Evolutionary conservation across 2,888 invertebrate genomes (phyloP).

Genomic region (Agrochola lota): DNA sequence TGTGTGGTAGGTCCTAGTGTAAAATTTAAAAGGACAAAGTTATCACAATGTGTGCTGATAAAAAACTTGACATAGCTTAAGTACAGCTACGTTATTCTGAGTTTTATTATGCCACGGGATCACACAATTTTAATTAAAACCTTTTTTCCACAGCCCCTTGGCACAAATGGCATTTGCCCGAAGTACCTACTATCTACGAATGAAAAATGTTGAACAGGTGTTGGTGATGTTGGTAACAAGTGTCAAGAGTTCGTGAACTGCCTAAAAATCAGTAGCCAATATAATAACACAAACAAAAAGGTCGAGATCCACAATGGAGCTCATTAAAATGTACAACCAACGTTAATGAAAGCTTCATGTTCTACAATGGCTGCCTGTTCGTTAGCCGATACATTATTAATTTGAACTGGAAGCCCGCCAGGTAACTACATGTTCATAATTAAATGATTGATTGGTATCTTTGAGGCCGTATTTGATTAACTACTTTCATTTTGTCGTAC

Average conservation of each 20-base stretch:
- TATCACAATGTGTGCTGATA: neutral
- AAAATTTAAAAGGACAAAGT: slow-evolving; percentile 3
- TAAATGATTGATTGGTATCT: slow-evolving; percentile 63
- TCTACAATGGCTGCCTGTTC: slow-evolving; percentile 55
- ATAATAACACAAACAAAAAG: slow-evolving; percentile 52
- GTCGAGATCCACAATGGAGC: slow-evolving; percentile 46
- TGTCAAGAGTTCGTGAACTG: slow-evolving; percentile 18
- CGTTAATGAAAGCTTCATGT: slow-evolving; percentile 65
- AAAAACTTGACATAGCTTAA: neutral
- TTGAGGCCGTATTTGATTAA: slow-evolving; percentile 45
- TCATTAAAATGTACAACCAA: slow-evolving; percentile 61
- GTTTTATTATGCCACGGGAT: neutral
- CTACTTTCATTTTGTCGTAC: slow-evolving; percentile 44
- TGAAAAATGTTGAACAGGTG: slow-evolving; percentile 2
- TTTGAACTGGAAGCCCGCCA: slow-evolving; percentile 64
- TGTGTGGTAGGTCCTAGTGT: slow-evolving; percentile 5
- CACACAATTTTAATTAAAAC: slow-evolving; percentile 17
- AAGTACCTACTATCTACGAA: neutral
- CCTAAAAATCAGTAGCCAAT: slow-evolving; percentile 44
- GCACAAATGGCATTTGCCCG: neutral
- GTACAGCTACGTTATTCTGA: neutral
- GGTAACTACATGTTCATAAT: slow-evolving; percentile 52
- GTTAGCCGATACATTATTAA: slow-evolving; percentile 62
- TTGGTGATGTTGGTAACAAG: slow-evolving; percentile 15
- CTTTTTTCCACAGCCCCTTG: neutral